A percentile compares a stretch with the other conserved stretches of the same genome.
phyloP scores from a whole-genome alignment of 2,888 invertebrate species.

The Ceramica pisi region DNA sequence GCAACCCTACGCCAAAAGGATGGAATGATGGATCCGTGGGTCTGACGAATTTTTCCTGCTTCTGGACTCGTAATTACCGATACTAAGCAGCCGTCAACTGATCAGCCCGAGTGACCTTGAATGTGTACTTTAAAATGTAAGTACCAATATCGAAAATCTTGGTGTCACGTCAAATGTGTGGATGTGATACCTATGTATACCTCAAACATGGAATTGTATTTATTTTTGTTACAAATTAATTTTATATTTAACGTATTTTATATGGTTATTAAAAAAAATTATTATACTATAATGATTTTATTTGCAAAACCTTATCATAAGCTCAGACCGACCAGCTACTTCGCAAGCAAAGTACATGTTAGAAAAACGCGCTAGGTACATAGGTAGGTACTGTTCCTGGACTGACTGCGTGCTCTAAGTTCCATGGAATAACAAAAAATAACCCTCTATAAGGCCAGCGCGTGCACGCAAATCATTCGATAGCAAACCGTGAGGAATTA shows the following conservation, averaged over 20 bases:
- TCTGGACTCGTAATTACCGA: not conserved
- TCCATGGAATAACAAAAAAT: too few species aligned
- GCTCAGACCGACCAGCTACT: not conserved
- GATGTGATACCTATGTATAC: constrained; percentile 61
- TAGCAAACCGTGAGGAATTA: too few species aligned
- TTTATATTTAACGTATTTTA: constrained; percentile 73
- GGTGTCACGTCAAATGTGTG: constrained; percentile 36
- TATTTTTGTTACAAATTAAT: constrained; percentile 75
- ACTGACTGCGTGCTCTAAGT: too few species aligned
- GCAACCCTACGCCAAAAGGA: not conserved
- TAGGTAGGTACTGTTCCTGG: too few species aligned
- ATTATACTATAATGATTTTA: constrained; percentile 33
- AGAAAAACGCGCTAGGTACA: too few species aligned
- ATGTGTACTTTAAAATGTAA: constrained; percentile 2
- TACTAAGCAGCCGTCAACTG: not conserved
- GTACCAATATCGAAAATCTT: constrained; percentile 15
- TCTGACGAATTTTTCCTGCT: not conserved
- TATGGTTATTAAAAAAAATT: constrained; percentile 74
- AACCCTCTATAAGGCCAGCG: too few species aligned
- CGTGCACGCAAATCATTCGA: too few species aligned
- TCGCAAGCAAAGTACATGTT: too few species aligned
- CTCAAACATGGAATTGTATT: constrained; percentile 75
- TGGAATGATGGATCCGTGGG: not conserved
- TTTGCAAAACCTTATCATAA: constrained; percentile 12
- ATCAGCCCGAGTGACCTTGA: not conserved